phyloP scores from a whole-genome alignment of 2,888 invertebrate genomes.

The Trachelus tabidus region DNA sequence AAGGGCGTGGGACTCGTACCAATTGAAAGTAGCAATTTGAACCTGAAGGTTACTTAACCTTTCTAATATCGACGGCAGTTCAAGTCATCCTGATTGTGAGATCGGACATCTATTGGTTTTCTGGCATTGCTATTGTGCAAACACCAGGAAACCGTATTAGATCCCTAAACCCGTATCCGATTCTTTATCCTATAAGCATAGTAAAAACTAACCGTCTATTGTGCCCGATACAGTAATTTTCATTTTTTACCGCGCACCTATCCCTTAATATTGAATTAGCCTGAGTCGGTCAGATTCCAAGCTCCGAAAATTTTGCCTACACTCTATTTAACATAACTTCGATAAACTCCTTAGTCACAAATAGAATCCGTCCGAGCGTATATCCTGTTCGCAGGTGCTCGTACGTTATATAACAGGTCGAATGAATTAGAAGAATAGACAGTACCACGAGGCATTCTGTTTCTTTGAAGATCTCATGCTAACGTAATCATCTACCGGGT shows the following conservation, averaged over 20 bases:
- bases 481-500: neutral
- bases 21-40: neutral
- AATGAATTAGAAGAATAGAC: neutral
- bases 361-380: neutral
- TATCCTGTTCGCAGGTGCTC: neutral
- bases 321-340: neutral
- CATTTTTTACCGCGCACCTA: neutral
- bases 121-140: slow-evolving; percentile 24
- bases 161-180: neutral
- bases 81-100: slow-evolving; percentile 1
- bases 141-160: slow-evolving; percentile 23
- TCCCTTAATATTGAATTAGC: neutral
- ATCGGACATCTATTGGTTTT: slow-evolving; percentile 17
- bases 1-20: neutral
- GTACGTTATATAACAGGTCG: neutral
- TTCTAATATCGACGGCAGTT: slow-evolving; percentile 2
- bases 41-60: neutral
- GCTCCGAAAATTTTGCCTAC: neutral
- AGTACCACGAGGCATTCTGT: neutral
- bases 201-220: neutral
- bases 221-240: neutral
- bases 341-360: neutral
- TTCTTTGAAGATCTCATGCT: neutral
- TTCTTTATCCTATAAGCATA: neutral
- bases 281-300: neutral